Evolutionary conservation across 2,113 vertebrate genomes (phyloP).

Genomic region (Melanerpes formicivorus): DNA sequence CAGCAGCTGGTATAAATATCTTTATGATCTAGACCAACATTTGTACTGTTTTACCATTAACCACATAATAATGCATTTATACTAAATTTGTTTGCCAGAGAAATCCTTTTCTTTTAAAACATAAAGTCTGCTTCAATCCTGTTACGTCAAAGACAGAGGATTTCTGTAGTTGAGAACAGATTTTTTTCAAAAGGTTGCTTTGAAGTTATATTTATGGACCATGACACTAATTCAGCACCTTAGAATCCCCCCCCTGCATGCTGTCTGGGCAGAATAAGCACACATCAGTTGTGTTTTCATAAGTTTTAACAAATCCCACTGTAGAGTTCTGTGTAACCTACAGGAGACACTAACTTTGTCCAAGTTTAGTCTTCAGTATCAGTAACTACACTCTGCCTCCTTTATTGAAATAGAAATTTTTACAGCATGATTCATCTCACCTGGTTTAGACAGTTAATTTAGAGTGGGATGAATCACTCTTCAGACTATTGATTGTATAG

Average conservation of each 20-base stretch:
- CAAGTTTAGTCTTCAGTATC: neutral
- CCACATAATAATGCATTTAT: neutral
- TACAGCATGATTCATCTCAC: neutral
- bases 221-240: neutral
- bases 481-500: neutral
- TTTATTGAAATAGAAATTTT: neutral
- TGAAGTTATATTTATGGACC: neutral
- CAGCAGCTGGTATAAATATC: neutral
- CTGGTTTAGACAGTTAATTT: neutral
- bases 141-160: neutral
- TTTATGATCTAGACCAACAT: neutral
- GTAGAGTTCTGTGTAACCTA: neutral
- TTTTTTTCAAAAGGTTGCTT: neutral
- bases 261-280: neutral
- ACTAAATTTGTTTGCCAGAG: neutral
- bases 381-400: neutral
- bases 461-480: neutral
- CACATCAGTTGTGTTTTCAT: neutral
- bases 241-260: neutral
- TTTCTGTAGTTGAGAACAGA: neutral
- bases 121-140: neutral
- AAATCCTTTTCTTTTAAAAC: neutral
- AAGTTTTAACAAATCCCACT: neutral
- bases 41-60: neutral
- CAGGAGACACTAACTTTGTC: neutral